These are phyloP conservation scores for Chalcis sispes DNA, from an alignment of 2,888 invertebrate genomes.

Conservation along the genomic window DNA sequence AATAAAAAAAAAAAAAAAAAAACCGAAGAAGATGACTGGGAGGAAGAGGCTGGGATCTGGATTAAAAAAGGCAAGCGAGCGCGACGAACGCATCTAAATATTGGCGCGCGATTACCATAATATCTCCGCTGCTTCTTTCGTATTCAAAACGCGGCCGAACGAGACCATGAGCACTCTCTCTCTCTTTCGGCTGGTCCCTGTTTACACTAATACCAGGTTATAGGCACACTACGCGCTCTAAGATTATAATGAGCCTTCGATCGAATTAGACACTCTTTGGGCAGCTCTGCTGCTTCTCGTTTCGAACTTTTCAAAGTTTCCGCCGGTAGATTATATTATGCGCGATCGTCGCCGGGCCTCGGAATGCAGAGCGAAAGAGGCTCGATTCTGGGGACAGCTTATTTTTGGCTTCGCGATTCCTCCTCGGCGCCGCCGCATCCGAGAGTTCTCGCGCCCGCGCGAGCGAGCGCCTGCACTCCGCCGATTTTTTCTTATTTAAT, in stretches of 20 bases:
- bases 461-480: background rate
- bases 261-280: conserved; percentile 69
- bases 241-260: conserved; percentile 72
- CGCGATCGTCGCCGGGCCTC: background rate
- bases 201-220: conserved; percentile 52
- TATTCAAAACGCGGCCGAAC: conserved; percentile 70
- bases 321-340: conserved; percentile 25
- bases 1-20: no score
- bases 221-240: conserved; percentile 55
- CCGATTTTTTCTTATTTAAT: conserved; percentile 39
- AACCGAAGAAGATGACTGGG: background rate
- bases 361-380: background rate
- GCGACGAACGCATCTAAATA: conserved; percentile 62
- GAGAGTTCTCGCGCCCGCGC: background rate
- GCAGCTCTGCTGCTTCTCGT: conserved; percentile 37
- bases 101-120: conserved; percentile 71
- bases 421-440: background rate
- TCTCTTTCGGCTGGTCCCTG: no score
- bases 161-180: conserved; percentile 42
- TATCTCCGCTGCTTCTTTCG: conserved; percentile 70
- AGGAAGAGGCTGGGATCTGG: background rate
- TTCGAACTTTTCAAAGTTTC: conserved; percentile 30
- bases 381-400: background rate
- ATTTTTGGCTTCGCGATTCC: background rate
- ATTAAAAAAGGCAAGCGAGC: conserved; percentile 54